phyloP scores from a whole-genome alignment of 2,113 vertebrate genomes.

The Porphyrio hochstetteri region DNA sequence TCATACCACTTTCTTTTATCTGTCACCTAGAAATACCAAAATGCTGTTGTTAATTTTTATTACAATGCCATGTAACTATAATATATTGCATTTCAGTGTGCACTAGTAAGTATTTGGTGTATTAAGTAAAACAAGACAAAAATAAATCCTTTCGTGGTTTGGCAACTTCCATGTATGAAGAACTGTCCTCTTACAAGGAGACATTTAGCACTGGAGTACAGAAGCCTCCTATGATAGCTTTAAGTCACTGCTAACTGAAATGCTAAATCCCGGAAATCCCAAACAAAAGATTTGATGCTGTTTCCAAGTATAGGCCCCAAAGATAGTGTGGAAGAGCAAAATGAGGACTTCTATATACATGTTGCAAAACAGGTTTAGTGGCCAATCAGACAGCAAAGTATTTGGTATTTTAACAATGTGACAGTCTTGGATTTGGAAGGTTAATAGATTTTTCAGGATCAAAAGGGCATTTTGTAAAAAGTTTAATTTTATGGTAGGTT shows the following conservation, averaged over 20 bases:
- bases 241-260: constrained; percentile 10
- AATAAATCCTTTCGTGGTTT: not conserved
- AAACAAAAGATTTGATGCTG: not conserved
- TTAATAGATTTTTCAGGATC: not conserved
- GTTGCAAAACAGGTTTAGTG: not conserved
- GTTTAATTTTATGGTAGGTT: constrained; percentile 1
- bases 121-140: not conserved
- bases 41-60: not conserved
- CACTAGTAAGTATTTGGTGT: not conserved
- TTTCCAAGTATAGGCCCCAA: not conserved
- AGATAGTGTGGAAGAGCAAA: not conserved
- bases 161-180: not conserved
- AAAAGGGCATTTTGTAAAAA: not conserved
- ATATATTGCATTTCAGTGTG: not conserved
- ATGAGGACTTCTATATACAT: not conserved
- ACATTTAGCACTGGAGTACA: not conserved
- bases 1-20: not conserved
- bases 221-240: not conserved
- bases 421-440: not conserved
- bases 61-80: not conserved
- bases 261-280: constrained; percentile 1
- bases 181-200: not conserved
- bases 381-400: not conserved
- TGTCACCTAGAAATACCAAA: not conserved
- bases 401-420: not conserved